phyloP scores from a whole-genome alignment of 2,888 invertebrate genomes.

The Oeneis ivallda region DNA sequence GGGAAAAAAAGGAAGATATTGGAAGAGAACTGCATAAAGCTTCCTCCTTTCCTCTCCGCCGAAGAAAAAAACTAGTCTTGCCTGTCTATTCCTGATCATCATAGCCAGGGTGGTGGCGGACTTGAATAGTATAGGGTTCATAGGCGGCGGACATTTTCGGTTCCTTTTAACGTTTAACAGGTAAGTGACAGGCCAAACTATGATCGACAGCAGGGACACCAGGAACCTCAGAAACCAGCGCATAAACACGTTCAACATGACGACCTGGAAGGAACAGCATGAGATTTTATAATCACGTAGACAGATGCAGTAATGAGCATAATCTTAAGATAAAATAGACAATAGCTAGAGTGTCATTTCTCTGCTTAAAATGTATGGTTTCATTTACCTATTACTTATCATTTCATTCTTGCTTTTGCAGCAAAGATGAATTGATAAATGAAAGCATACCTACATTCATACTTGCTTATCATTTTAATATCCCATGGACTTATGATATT shows the following conservation, averaged over 20 bases:
- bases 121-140: conserved; percentile 84
- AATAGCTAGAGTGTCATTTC: too few species aligned
- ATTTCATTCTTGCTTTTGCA: too few species aligned
- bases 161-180: conserved; percentile 77
- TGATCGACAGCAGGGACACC: conserved; percentile 81
- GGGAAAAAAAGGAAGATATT: too few species aligned
- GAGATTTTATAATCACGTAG: not conserved
- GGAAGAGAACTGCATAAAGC: too few species aligned
- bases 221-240: conserved; percentile 80
- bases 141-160: conserved; percentile 84
- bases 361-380: too few species aligned
- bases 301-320: not conserved
- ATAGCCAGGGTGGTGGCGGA: conserved; percentile 86
- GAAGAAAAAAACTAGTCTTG: conserved; percentile 50
- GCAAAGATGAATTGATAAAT: too few species aligned
- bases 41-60: not conserved
- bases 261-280: conserved; percentile 67
- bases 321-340: too few species aligned
- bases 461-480: too few species aligned
- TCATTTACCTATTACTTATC: too few species aligned
- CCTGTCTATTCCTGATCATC: conserved; percentile 87
- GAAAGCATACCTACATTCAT: too few species aligned
- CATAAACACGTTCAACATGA: conserved; percentile 82
- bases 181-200: conserved; percentile 76
- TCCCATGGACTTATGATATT: too few species aligned